Evolutionary conservation across 2,797 vertebrate genomes (phyloP).

Genomic region (Catostomus latipinnis): DNA sequence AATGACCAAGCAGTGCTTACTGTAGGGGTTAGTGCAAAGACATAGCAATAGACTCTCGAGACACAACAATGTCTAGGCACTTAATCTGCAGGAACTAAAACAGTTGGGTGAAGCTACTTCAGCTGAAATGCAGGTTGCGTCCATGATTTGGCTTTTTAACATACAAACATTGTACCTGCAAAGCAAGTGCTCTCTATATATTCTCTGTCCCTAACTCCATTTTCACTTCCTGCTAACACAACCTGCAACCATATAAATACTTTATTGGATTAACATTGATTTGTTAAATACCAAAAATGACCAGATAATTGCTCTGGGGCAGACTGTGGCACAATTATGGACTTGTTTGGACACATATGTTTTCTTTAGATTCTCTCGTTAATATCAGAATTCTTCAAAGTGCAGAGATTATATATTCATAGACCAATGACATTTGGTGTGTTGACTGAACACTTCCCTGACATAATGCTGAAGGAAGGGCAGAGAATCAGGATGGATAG

Average conservation of each 20-base stretch:
- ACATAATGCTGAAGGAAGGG: conserved; percentile 16
- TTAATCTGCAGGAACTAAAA: conserved; percentile 38
- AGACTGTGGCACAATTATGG: conserved; percentile 6
- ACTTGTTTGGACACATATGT: conserved; percentile 2
- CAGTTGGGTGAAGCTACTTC: not conserved
- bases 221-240: not conserved
- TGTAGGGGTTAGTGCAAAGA: conserved; percentile 8
- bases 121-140: conserved; percentile 15
- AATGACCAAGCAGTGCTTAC: conserved; percentile 9
- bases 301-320: not conserved
- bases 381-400: not conserved
- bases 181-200: conserved; percentile 14
- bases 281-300: not conserved
- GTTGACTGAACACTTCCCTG: conserved; percentile 32
- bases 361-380: not conserved
- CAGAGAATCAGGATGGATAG: not conserved
- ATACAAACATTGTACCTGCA: conserved; percentile 24
- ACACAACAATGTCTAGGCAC: conserved; percentile 12
- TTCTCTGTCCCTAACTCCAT: not conserved
- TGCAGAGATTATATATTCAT: conserved; percentile 24
- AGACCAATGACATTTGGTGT: not conserved
- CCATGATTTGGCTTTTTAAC: conserved; percentile 16
- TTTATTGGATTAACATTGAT: not conserved
- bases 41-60: not conserved
- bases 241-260: conserved; percentile 2